Conservation (phyloP, 2,888 invertebrate genomes). For the Drosophila mimica region DNA sequence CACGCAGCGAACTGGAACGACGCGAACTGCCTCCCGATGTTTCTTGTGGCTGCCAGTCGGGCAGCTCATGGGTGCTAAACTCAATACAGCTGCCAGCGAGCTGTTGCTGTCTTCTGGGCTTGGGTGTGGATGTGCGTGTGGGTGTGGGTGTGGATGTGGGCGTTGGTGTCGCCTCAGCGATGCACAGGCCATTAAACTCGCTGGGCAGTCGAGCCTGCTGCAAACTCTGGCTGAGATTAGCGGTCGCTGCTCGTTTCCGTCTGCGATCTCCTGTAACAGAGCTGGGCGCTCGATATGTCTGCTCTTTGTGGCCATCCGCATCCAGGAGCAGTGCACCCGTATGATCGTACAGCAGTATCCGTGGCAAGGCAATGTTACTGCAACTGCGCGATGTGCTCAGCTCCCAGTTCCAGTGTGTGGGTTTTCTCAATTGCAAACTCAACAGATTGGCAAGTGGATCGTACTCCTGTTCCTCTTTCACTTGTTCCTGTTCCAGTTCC, state of each 20-base stretch:
- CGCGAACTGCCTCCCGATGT: conserved; percentile 48
- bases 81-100: conserved; percentile 64
- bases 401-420: conserved; percentile 87
- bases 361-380: conserved; percentile 86
- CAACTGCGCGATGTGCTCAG: conserved; percentile 87
- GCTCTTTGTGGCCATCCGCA: conserved; percentile 78
- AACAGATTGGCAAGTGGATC: conserved; percentile 85
- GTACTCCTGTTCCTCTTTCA: conserved; percentile 37
- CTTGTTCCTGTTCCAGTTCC: conserved; percentile 19
- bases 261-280: conserved; percentile 11
- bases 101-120: conserved; percentile 13
- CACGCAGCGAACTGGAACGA: conserved; percentile 78
- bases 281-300: conserved; percentile 58
- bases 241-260: conserved; percentile 60
- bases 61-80: conserved; percentile 68
- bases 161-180: conserved; percentile 71
- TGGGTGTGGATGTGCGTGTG: conserved; percentile 24
- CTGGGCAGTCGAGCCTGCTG: conserved; percentile 61
- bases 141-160: conserved; percentile 34
- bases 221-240: conserved; percentile 62
- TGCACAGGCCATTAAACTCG: conserved; percentile 72
- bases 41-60: conserved; percentile 53
- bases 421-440: conserved; percentile 86
- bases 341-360: conserved; percentile 86
- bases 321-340: conserved; percentile 86